phyloP scores from a whole-genome alignment of 2,113 vertebrate genomes.

The Cynopterus brachyotis region DNA sequence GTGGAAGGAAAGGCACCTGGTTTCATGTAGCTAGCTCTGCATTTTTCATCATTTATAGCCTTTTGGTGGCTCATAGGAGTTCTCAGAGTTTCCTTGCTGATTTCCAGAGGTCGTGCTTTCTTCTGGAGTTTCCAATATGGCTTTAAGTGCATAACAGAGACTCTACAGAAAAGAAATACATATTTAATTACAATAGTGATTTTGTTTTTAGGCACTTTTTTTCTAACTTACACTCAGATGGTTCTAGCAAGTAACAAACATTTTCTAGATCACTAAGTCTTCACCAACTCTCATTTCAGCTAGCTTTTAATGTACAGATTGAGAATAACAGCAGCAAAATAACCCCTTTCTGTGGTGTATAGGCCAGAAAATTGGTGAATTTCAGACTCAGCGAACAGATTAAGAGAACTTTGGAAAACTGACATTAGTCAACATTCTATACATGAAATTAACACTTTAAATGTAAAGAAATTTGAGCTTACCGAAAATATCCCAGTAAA shows the following conservation, averaged over 20 bases:
- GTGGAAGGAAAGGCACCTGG: slow-evolving; percentile 77
- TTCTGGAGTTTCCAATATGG: slow-evolving; percentile 89
- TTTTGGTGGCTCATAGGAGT: slow-evolving; percentile 81
- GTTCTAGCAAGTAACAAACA: neutral
- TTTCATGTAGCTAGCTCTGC: slow-evolving; percentile 72
- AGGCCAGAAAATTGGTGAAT: neutral
- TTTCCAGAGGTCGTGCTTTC: slow-evolving; percentile 82
- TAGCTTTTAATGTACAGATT: neutral
- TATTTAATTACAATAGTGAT: neutral
- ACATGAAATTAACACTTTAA: slow-evolving; percentile 3
- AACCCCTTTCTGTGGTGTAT: neutral
- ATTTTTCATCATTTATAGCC: slow-evolving; percentile 79
- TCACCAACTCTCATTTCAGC: neutral
- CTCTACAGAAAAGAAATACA: slow-evolving; percentile 81
- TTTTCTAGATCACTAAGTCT: neutral
- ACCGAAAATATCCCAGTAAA: neutral
- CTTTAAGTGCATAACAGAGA: slow-evolving; percentile 93
- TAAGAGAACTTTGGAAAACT: neutral
- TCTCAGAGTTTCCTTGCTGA: slow-evolving; percentile 80
- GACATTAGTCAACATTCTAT: neutral
- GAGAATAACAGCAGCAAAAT: slow-evolving; percentile 48
- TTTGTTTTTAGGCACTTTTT: neutral
- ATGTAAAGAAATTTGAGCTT: neutral
- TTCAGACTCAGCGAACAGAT: neutral
- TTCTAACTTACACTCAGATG: neutral